Conservation (phyloP, 2,888 invertebrate genomes). For the Macrostomum cliftonense region DNA sequence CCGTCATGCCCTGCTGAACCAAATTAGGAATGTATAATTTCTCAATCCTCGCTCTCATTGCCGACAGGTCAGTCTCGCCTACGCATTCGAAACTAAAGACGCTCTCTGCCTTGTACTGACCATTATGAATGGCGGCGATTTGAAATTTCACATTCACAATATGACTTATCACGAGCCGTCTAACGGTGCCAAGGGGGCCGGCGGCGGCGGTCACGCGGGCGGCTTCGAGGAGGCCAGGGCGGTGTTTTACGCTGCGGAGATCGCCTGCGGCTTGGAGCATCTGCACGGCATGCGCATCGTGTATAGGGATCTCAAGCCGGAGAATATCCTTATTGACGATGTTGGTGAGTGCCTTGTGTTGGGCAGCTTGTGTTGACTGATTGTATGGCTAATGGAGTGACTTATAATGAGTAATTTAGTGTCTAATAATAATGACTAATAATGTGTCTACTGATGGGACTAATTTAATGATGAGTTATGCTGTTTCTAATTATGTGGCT, state of each 20-base stretch:
- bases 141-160: slow-evolving; percentile 97
- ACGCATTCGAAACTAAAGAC: slow-evolving; percentile 97
- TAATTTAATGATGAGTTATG: too few species aligned
- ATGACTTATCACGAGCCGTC: slow-evolving; percentile 43
- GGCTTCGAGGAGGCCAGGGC: slow-evolving; percentile 73
- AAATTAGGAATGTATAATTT: too few species aligned
- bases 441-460: too few species aligned
- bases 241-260: slow-evolving; percentile 92
- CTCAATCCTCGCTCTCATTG: not conserved
- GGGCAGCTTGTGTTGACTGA: too few species aligned
- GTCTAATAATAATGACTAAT: too few species aligned
- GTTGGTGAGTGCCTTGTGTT: slow-evolving; percentile 43
- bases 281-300: slow-evolving; percentile 77
- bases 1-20: too few species aligned
- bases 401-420: too few species aligned
- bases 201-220: slow-evolving; percentile 54
- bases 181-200: too few species aligned
- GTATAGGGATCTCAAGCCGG: slow-evolving; percentile 90
- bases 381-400: too few species aligned
- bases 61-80: slow-evolving; percentile 69
- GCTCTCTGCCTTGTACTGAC: slow-evolving; percentile 89
- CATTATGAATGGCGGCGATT: slow-evolving; percentile 97
- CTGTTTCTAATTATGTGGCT: too few species aligned
- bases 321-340: slow-evolving; percentile 91
- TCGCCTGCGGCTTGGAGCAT: slow-evolving; percentile 71